Conservation (phyloP, 2,113 vertebrate genomes). For the Hassar affinis region DNA sequence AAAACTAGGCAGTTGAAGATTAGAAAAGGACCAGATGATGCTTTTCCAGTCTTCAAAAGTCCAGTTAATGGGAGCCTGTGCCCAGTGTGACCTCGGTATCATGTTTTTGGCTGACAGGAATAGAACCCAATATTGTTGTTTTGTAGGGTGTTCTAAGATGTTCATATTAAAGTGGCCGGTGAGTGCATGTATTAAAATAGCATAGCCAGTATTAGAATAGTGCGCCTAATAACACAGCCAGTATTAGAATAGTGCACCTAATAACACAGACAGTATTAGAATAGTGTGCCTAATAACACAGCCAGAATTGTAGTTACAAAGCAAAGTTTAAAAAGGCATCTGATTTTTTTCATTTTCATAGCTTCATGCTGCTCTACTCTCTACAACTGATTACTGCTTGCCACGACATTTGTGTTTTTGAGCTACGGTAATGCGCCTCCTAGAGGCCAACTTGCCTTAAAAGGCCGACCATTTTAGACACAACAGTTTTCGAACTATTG, state of each 20-base stretch:
- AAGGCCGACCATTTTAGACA: no score
- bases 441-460: no score
- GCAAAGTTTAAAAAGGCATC: no score
- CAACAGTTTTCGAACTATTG: no score
- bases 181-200: neutral
- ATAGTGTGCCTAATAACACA: neutral
- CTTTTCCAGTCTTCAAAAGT: neutral
- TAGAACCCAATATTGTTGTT: neutral
- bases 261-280: no score
- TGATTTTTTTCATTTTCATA: neutral
- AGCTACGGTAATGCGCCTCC: no score
- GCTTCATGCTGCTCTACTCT: neutral
- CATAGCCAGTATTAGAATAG: neutral
- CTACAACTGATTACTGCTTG: neutral
- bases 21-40: neutral
- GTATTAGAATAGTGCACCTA: no score
- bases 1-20: neutral
- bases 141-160: neutral
- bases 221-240: neutral
- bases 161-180: neutral
- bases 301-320: no score
- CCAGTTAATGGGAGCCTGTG: neutral
- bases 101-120: neutral
- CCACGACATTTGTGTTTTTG: neutral
- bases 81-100: neutral